Conservation (phyloP, 2,888 invertebrate species). For the Calliphora vomitoria region DNA sequence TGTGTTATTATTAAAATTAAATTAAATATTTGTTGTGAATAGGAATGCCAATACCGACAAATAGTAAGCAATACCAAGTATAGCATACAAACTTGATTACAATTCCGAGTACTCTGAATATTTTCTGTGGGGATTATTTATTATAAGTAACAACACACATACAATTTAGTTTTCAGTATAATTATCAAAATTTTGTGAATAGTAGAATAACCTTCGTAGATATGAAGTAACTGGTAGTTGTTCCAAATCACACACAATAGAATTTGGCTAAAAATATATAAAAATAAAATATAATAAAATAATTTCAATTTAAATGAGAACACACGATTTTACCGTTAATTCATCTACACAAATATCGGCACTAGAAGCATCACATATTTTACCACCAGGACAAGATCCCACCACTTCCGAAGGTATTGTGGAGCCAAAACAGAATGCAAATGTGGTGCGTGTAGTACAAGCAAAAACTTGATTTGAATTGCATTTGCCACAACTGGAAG, state of each 20-base stretch:
- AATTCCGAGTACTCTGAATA: too few relatives aligned
- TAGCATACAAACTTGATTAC: too few relatives aligned
- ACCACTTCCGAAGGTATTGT: slow-evolving; percentile 75
- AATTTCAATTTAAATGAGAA: not conserved
- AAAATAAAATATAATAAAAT: not conserved
- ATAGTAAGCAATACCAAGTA: too few relatives aligned
- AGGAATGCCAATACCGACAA: too few relatives aligned
- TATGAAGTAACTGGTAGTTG: slow-evolving; percentile 16
- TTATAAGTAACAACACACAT: not conserved
- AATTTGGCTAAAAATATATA: slow-evolving; percentile 55
- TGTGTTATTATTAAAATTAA: too few relatives aligned
- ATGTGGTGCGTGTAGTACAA: slow-evolving; percentile 80
- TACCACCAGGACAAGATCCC: slow-evolving; percentile 79
- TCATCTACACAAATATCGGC: slow-evolving; percentile 77
- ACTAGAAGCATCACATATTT: slow-evolving; percentile 79
- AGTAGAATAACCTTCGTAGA: not conserved
- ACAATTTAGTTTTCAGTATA: not conserved
- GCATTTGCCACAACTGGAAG: slow-evolving; percentile 80
- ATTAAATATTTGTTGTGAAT: too few relatives aligned
- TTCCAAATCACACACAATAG: slow-evolving; percentile 69
- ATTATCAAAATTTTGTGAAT: not conserved
- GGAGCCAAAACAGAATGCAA: slow-evolving; percentile 82
- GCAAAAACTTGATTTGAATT: slow-evolving; percentile 79
- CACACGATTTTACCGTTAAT: slow-evolving; percentile 63
- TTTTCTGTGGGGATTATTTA: too few relatives aligned